A percentile compares a stretch with the other conserved stretches of the same genome.
Evolutionary conservation across 2,888 invertebrate species (phyloP).

Genomic region (Dichetophora obliterata): DNA sequence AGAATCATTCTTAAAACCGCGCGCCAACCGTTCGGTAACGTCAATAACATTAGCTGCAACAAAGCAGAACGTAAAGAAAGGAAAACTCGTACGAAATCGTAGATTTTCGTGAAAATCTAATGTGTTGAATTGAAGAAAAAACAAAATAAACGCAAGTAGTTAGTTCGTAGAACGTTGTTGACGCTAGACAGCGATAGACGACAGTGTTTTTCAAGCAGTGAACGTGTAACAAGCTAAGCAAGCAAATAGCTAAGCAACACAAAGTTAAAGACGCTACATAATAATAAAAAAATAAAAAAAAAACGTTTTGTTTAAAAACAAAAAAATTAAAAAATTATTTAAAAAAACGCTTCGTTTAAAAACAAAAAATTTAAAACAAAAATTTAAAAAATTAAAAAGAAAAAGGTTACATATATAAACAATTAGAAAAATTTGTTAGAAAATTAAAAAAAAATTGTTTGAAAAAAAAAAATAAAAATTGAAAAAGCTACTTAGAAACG

Average conservation of each 20-base stretch:
- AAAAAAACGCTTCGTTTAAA: neutral
- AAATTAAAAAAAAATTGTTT: neutral
- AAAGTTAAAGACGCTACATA: neutral
- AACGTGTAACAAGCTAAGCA: neutral
- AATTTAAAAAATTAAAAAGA: neutral
- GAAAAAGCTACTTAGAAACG: too few relatives aligned
- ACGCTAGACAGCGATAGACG: neutral
- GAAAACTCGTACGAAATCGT: slow-evolving; percentile 35
- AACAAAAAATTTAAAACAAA: neutral
- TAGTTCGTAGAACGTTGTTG: too few relatives aligned
- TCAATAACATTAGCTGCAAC: neutral
- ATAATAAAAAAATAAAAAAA: neutral
- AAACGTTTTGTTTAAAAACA: neutral
- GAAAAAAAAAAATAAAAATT: too few relatives aligned
- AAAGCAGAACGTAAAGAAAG: too few relatives aligned
- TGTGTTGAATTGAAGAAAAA: neutral
- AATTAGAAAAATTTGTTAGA: neutral
- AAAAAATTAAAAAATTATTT: neutral
- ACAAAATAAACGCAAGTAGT: too few relatives aligned
- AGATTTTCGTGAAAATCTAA: slow-evolving; percentile 16
- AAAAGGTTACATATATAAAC: too few relatives aligned
- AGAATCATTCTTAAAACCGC: slow-evolving; percentile 70
- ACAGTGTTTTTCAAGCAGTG: neutral
- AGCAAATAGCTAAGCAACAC: neutral
- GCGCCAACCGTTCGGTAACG: slow-evolving; percentile 65